Conservation (phyloP, 2,113 vertebrate genomes). For the Acanthisitta chloris region DNA sequence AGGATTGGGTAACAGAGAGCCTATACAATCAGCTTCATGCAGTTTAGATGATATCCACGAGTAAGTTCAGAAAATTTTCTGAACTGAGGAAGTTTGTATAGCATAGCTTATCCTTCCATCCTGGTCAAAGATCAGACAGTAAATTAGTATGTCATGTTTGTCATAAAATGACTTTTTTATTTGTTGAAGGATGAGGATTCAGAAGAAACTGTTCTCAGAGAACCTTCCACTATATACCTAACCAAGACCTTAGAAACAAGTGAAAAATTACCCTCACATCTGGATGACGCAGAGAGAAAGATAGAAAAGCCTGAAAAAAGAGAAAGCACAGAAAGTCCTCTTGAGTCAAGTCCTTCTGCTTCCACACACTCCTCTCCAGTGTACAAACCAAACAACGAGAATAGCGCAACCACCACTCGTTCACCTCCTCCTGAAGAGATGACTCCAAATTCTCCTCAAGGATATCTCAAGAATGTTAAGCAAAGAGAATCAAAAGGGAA, state of each 20-base stretch:
- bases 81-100: neutral
- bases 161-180: neutral
- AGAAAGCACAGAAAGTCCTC: slow-evolving; percentile 69
- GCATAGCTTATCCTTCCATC: neutral
- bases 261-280: slow-evolving; percentile 69
- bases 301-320: slow-evolving; percentile 59
- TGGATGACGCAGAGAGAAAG: slow-evolving; percentile 63
- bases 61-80: neutral
- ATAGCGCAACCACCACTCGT: slow-evolving; percentile 58
- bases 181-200: slow-evolving; percentile 71
- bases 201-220: slow-evolving; percentile 60
- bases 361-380: slow-evolving; percentile 77
- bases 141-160: neutral
- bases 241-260: slow-evolving; percentile 56
- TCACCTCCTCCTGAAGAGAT: slow-evolving; percentile 72
- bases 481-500: slow-evolving; percentile 86
- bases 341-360: slow-evolving; percentile 77
- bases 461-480: slow-evolving; percentile 76
- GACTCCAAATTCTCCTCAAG: slow-evolving; percentile 74
- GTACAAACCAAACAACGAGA: slow-evolving; percentile 73
- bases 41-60: neutral
- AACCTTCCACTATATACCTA: neutral
- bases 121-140: neutral
- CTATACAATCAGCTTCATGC: neutral
- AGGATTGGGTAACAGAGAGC: neutral